Base-by-base conservation (phyloP, 2,113 vertebrate species). In the Tachuris rubrigastra region DNA sequence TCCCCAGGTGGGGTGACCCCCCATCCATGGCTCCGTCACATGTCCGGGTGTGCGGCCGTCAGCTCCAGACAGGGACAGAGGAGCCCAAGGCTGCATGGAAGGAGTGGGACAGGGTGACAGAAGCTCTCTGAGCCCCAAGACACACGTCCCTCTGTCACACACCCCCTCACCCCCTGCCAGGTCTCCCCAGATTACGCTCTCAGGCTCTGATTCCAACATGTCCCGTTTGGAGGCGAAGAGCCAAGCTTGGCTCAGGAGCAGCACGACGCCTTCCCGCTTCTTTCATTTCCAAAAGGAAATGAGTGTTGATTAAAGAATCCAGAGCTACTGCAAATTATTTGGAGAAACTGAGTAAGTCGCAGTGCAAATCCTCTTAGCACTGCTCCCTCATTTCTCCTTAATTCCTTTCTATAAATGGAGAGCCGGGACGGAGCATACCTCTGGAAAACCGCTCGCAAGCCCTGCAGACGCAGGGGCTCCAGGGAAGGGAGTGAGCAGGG, bases 371-470 rank as follows among this genome's bases (percentile, higher is more conserved):
- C 90, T 94, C 96, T 96, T 89, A 89, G 90, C 39, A 95, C 94
- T 33, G 80, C 41, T 96, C 92, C 66, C 80, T 93, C 95, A 50
- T 90, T 96, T 94, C 88, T 81, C 69, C 73, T 90, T 92, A 96
- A 95, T 92, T 92, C 90, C 90, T 89, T 96, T 93, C 95, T 96
- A 92, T 93, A 97, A 95, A 96, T 90, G 93, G 90, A 85, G 69
- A 84, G 83, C 68, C 0, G 8, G 66, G 73, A 78, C 1, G 1
- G 41, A 66, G 39, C 31, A 5, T 89, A 93, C 88, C 83, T 92
- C 76, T 0, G 2, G 79, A 84, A 90, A 92, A 95, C 47, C 0
- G 0, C 49, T 62, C 8, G 1, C 78, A 21, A 89, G 87, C 87
- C 53, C 81, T 37, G 77, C 53, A 50, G 58, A 62, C 0, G 0